These are phyloP conservation scores for Morbakka virulenta DNA, from an alignment of 30 jellyfish, hydroid and myxozoan species.

Conservation along the genomic window DNA sequence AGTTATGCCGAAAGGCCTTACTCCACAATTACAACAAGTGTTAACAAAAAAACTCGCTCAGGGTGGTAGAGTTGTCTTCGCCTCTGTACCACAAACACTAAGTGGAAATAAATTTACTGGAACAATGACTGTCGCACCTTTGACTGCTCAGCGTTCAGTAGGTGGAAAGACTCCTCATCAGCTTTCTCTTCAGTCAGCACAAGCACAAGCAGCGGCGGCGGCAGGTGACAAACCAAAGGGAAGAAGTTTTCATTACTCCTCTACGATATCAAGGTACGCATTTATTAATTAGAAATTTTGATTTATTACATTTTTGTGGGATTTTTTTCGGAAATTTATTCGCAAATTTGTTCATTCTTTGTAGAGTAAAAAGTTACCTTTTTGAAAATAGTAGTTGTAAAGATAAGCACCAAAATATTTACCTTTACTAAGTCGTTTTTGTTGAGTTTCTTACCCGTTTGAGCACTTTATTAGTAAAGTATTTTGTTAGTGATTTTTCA, in stretches of 20 bases:
- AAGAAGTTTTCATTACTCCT: slow-evolving; percentile 73
- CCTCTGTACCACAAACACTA: slow-evolving; percentile 31
- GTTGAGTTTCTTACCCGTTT: no score
- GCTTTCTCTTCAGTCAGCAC: slow-evolving; percentile 1
- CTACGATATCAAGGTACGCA: slow-evolving; percentile 67
- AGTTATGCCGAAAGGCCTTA: slow-evolving; percentile 35
- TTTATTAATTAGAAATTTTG: no score
- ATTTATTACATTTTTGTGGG: no score
- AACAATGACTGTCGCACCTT: slow-evolving; percentile 1
- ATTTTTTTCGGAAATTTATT: no score
- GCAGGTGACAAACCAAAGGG: slow-evolving; percentile 57
- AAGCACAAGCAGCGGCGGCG: slow-evolving; percentile 46
- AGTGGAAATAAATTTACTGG: slow-evolving; percentile 12
- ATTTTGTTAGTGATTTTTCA: no score
- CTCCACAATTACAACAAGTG: slow-evolving; percentile 43
- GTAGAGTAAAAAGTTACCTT: no score
- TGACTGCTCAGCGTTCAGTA: slow-evolving; percentile 14
- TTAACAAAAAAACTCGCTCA: slow-evolving; percentile 49
- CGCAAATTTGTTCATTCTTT: no score
- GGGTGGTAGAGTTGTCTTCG: slow-evolving; percentile 41
- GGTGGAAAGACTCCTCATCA: not conserved
- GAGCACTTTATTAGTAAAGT: no score
- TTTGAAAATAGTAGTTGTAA: no score
- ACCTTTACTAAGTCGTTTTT: no score
- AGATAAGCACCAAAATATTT: no score